Conservation (phyloP, 2,888 invertebrate species). For the Clistopyga incitator region DNA sequence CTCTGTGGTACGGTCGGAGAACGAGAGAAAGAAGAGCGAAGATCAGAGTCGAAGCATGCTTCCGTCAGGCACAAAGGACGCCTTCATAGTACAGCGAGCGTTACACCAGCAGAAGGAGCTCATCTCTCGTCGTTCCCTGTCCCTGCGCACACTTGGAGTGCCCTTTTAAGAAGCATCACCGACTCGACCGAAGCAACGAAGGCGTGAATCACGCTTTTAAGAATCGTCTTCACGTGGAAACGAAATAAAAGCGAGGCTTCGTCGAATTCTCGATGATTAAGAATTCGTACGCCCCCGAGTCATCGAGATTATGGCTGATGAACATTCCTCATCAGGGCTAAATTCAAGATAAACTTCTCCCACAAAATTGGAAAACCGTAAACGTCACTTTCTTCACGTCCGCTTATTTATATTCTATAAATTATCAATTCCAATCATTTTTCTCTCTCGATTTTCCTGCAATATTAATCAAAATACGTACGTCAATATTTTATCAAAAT, state of each 20-base stretch:
- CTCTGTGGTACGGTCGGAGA: constrained; percentile 32
- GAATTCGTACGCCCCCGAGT: not conserved
- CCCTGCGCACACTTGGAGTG: constrained; percentile 58
- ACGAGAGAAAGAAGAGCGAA: constrained; percentile 62
- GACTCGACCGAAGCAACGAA: constrained; percentile 32
- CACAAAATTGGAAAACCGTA: not conserved
- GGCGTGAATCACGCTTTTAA: constrained; percentile 67
- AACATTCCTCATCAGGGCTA: constrained; percentile 5
- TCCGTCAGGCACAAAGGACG: constrained; percentile 81
- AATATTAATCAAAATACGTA: no score
- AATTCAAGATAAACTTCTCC: constrained; percentile 1
- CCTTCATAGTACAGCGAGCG: constrained; percentile 76
- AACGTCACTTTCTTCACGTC: not conserved
- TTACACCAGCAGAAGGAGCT: constrained; percentile 11
- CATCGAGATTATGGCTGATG: not conserved
- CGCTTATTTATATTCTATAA: no score
- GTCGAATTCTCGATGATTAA: constrained; percentile 23
- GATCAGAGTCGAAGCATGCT: constrained; percentile 81
- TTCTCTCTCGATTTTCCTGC: no score
- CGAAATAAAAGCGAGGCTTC: constrained; percentile 12
- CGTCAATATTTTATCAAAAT: no score
- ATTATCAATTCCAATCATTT: no score
- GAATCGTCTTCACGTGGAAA: constrained; percentile 39
- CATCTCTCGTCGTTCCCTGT: constrained; percentile 34
- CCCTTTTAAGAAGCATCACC: constrained; percentile 58